Evolutionary conservation across 2,113 vertebrate genomes (phyloP).

Genomic region (Callipepla californica): DNA sequence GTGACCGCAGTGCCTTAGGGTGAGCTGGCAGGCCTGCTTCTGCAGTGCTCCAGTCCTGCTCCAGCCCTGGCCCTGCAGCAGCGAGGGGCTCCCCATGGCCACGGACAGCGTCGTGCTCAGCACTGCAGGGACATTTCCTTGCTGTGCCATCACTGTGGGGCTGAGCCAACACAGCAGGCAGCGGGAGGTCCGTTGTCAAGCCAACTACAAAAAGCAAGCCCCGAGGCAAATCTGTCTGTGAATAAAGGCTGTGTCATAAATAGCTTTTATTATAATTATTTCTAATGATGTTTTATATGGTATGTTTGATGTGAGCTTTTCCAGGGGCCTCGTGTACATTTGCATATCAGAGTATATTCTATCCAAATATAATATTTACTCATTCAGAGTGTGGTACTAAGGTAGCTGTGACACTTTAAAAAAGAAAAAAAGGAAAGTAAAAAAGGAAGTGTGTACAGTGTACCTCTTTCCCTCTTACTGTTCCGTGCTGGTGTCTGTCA

Average conservation of each 20-base stretch:
- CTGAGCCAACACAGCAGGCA: not conserved
- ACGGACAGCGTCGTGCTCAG: rapidly evolving
- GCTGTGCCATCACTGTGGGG: rapidly evolving
- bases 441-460: not conserved
- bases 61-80: not conserved
- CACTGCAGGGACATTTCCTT: not conserved
- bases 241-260: slow-evolving; percentile 47
- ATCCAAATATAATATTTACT: not conserved
- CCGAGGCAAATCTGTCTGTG: slow-evolving; percentile 19
- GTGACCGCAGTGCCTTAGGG: slow-evolving; percentile 12
- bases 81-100: not conserved
- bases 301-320: slow-evolving; percentile 59
- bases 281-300: slow-evolving; percentile 38
- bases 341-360: not conserved
- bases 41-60: not conserved
- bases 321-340: slow-evolving; percentile 41
- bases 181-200: not conserved
- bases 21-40: not conserved
- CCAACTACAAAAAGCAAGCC: slow-evolving; percentile 21
- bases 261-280: slow-evolving; percentile 47
- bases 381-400: not conserved
- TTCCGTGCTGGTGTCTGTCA: not conserved
- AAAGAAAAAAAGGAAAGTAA: not conserved
- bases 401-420: slow-evolving; percentile 6
- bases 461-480: not conserved